Percentiles rank a stretch among this genome's conserved stretches.
These are phyloP conservation scores for Vesta saturnalis DNA, from an alignment of 2,888 invertebrate species.

Conservation along the genomic window DNA sequence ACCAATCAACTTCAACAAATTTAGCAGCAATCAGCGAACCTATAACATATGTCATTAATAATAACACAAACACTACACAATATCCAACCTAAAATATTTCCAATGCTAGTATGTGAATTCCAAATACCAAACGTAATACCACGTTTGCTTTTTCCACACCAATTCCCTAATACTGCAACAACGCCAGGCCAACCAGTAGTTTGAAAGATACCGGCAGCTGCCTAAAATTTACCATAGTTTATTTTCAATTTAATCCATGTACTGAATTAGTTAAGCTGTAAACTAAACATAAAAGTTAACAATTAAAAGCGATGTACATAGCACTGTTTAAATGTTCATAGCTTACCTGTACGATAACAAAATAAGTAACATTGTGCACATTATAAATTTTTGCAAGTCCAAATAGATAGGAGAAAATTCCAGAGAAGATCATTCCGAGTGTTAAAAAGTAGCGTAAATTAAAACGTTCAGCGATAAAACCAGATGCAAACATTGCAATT, in stretches of 20 bases:
- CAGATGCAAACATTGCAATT: slow-evolving; percentile 89
- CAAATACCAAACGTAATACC: slow-evolving; percentile 95
- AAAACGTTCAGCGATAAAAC: slow-evolving; percentile 91
- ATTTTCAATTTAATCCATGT: neutral
- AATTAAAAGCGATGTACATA: neutral
- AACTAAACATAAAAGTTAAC: neutral
- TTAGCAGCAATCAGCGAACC: slow-evolving; percentile 86
- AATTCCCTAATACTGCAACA: slow-evolving; percentile 92
- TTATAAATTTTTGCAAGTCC: slow-evolving; percentile 84
- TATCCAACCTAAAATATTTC: slow-evolving; percentile 84
- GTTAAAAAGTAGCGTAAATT: slow-evolving; percentile 92
- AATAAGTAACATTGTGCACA: slow-evolving; percentile 86
- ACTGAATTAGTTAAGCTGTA: neutral
- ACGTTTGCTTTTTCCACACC: slow-evolving; percentile 93
- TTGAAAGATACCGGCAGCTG: slow-evolving; percentile 86
- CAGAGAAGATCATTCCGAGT: slow-evolving; percentile 89
- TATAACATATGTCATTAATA: slow-evolving; percentile 46
- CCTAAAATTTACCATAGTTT: slow-evolving; percentile 62
- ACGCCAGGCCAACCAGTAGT: slow-evolving; percentile 98
- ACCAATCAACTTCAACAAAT: slow-evolving; percentile 90
- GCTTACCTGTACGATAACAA: slow-evolving; percentile 82
- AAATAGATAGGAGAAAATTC: slow-evolving; percentile 86
- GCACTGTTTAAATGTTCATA: neutral
- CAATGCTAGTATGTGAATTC: slow-evolving; percentile 97
- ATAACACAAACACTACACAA: neutral